Base-by-base conservation (phyloP, 2,888 invertebrate species). In the Yponomeuta cagnagella region DNA sequence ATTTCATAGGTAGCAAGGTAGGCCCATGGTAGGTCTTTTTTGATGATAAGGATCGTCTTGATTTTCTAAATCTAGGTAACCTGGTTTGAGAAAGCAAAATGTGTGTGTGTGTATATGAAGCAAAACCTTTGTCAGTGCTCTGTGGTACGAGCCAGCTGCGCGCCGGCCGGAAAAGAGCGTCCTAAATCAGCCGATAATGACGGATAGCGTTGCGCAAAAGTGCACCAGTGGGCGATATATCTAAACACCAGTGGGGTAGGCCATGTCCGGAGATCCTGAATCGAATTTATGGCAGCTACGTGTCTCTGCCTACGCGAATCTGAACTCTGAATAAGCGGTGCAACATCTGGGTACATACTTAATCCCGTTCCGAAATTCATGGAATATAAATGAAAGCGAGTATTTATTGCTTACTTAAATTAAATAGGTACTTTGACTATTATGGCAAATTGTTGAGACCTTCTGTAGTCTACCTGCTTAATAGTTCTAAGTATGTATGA, bases 161-260 rank as follows among this genome's bases (percentile, higher is more conserved):
- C 23, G 23, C 12, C 52, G 1, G 12, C 52, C 52, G 52, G 52
- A 58, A 58, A 12, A 12, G 52, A 58, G 52, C 52, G 52, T 58
- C 82, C 86, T 82, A 85, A 86, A 88, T 87, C 81, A 80, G 79
- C 73, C 82, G 88, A 87, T 90, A 90, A 77, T 78, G 78, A 80
- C 79, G 84, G 84, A 80, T 78, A 79, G 86, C 83, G 85, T 87
- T 88, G 88, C 87, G 87, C 84, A 86, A 86, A 77, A 72, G 63
- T 70, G 48, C 64, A 70, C 67, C 75, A 76, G 86, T 86, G 83
- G 84, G 85, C 83, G 85, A 75, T 72, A 58, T 58, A 71, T 37
- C 37, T 63, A 52, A 43, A 52, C 48, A 72, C 73, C 75, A 82
- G 89, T 89, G 84, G 76, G 89, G 88, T 87, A 89, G 90, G 86